Evolutionary conservation across 2,113 vertebrate species (phyloP).

Genomic region (Mellivora capensis): DNA sequence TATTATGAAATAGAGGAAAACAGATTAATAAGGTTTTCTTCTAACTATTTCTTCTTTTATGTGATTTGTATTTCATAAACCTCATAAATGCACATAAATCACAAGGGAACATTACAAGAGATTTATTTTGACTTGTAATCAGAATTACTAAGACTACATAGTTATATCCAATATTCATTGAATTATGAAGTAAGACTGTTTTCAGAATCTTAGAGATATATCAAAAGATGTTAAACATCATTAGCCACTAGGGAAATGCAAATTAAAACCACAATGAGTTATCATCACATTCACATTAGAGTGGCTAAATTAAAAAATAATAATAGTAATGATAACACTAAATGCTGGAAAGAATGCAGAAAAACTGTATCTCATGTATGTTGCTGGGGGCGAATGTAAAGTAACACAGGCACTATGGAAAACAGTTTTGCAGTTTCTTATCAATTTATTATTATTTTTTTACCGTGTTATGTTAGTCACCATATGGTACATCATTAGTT

Average conservation of each 20-base stretch:
- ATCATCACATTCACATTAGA: neutral
- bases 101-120: neutral
- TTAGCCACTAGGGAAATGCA: neutral
- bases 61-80: neutral
- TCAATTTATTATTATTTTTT: neutral
- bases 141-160: neutral
- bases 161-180: neutral
- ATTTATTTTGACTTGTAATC: neutral
- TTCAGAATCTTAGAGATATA: neutral
- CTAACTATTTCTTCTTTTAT: neutral
- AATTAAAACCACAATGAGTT: neutral
- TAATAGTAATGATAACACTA: neutral
- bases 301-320: neutral
- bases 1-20: neutral
- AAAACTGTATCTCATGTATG: neutral
- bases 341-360: neutral
- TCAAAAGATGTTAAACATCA: neutral
- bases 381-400: neutral
- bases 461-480: too few species aligned
- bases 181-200: neutral
- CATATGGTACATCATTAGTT: too few species aligned
- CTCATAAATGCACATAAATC: neutral
- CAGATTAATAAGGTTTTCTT: neutral
- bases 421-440: neutral
- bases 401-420: neutral